Conservation (phyloP, 2,113 vertebrate genomes). For the Bostrychus sinensis region DNA sequence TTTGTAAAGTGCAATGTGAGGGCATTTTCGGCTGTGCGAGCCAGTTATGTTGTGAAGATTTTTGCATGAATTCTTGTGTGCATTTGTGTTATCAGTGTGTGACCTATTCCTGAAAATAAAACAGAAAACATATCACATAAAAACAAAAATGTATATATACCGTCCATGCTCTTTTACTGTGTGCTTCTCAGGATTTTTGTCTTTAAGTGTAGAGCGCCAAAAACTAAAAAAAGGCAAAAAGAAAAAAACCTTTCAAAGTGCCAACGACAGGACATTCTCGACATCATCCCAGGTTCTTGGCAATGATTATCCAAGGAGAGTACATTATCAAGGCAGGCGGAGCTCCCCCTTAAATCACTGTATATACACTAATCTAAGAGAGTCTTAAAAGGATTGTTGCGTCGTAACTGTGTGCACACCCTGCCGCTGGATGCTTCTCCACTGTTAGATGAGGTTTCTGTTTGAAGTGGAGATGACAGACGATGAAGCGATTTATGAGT, state of each 20-base stretch:
- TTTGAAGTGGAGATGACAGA: neutral
- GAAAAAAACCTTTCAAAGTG: constrained; percentile 58
- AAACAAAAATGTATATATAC: constrained; percentile 23
- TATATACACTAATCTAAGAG: constrained; percentile 26
- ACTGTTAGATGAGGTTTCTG: constrained; percentile 17
- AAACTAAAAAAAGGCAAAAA: constrained; percentile 42
- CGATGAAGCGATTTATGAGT: neutral
- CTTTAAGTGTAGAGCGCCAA: constrained; percentile 28
- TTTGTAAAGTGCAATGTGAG: constrained; percentile 72
- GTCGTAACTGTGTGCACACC: constrained; percentile 32
- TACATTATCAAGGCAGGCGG: constrained; percentile 41
- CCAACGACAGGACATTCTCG: constrained; percentile 57
- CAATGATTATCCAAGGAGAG: constrained; percentile 46
- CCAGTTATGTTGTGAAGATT: constrained; percentile 22
- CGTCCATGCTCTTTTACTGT: constrained; percentile 28
- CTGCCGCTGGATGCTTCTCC: constrained; percentile 36
- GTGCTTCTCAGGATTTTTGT: constrained; percentile 60
- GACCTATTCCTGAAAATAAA: constrained; percentile 35
- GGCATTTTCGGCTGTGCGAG: constrained; percentile 51
- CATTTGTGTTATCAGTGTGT: constrained; percentile 15
- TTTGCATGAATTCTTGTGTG: constrained; percentile 37
- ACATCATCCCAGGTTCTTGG: constrained; percentile 31
- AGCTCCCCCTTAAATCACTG: neutral
- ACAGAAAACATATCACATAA: constrained; percentile 31
- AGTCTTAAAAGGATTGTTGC: constrained; percentile 74